Conservation (phyloP, 2,888 invertebrate genomes). For the Spisula subtruncata region DNA sequence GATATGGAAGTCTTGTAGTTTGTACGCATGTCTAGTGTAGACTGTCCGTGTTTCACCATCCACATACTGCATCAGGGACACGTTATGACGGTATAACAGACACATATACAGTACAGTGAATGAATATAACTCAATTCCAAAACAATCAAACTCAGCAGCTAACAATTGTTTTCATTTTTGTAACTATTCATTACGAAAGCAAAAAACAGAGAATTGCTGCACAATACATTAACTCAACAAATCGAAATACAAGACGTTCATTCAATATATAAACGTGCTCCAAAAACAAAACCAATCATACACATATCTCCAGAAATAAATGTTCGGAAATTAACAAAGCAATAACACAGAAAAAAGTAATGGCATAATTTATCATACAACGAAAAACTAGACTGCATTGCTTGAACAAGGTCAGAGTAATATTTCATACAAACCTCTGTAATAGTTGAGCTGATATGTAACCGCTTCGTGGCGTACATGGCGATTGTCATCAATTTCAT, state of each 20-base stretch:
- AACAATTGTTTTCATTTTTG: too few species aligned
- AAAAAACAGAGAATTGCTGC: not conserved
- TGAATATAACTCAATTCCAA: too few species aligned
- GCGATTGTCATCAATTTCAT: constrained; percentile 63
- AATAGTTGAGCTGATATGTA: constrained; percentile 49
- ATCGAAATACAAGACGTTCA: constrained; percentile 1
- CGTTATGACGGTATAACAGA: too few species aligned
- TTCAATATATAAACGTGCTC: not conserved
- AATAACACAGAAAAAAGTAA: constrained; percentile 3
- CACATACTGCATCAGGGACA: too few species aligned
- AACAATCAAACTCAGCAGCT: too few species aligned
- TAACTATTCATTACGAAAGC: too few species aligned
- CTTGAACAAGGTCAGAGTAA: not conserved
- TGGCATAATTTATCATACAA: constrained; percentile 16
- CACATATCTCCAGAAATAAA: not conserved
- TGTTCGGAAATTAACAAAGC: not conserved
- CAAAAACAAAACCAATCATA: not conserved
- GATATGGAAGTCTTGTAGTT: too few species aligned
- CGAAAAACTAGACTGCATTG: not conserved
- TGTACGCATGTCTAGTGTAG: too few species aligned
- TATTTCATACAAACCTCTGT: constrained; percentile 2
- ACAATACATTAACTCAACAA: not conserved
- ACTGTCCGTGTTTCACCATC: too few species aligned
- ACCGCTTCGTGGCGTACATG: constrained; percentile 54
- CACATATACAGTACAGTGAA: too few species aligned